Conservation (phyloP, 1,140 invertebrate genomes). For the Heliothis virescens region DNA sequence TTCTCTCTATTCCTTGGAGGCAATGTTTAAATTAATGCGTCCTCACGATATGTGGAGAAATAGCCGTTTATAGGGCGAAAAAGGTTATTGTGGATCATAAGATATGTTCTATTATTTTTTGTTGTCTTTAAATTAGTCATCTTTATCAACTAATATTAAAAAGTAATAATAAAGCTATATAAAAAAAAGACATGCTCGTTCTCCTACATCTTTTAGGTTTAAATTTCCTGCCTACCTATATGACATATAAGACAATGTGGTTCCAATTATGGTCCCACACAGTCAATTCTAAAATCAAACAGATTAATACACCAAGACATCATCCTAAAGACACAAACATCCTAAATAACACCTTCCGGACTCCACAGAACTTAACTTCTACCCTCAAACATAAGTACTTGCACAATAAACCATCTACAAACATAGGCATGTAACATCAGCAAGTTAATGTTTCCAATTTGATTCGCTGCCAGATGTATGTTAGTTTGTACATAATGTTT, state of each 20-base stretch:
- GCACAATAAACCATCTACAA: slow-evolving; percentile 36
- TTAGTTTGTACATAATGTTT: slow-evolving; percentile 37
- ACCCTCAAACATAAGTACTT: slow-evolving; percentile 8
- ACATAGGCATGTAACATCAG: slow-evolving; percentile 17
- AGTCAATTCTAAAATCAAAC: background rate
- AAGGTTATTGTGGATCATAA: background rate
- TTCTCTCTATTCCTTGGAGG: slow-evolving; percentile 8
- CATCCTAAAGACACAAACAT: background rate
- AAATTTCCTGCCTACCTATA: too few species aligned
- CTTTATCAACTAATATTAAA: too few species aligned
- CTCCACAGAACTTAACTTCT: background rate
- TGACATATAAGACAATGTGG: too few species aligned
- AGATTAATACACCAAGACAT: background rate
- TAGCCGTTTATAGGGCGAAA: background rate
- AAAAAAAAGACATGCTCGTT: too few species aligned
- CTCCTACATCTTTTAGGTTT: too few species aligned
- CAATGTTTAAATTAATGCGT: slow-evolving; percentile 38
- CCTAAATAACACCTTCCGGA: background rate
- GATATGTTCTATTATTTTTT: background rate
- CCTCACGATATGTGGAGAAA: background rate
- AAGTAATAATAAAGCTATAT: too few species aligned
- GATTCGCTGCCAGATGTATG: slow-evolving; percentile 45
- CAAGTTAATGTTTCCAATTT: slow-evolving; percentile 47
- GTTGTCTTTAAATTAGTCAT: background rate
- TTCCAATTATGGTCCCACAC: background rate